These are phyloP conservation scores for Pollenia labialis DNA, from an alignment of 2,888 invertebrate genomes.

Conservation along the genomic window DNA sequence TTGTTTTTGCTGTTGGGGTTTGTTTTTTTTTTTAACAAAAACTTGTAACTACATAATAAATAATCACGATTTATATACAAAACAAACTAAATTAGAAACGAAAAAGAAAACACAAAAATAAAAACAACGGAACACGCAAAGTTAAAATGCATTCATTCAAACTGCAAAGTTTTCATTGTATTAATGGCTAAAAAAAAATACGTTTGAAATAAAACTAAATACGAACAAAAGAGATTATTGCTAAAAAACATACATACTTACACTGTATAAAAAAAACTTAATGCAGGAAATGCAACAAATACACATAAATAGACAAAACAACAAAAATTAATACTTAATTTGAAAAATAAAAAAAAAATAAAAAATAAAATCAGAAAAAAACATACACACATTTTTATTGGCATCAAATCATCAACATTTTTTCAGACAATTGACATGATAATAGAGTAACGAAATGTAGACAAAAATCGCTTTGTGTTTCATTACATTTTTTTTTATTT, in stretches of 20 bases:
- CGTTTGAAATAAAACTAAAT: constrained; percentile 35
- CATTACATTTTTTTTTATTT: background rate
- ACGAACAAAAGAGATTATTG: constrained; percentile 44
- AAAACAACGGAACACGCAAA: constrained; percentile 70
- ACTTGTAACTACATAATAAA: constrained; percentile 18
- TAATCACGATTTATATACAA: constrained; percentile 34
- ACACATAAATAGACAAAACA: constrained; percentile 40
- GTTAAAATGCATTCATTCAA: constrained; percentile 53
- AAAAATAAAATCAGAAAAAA: constrained; percentile 9
- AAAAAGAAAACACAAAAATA: constrained; percentile 30
- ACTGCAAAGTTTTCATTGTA: constrained; percentile 23
- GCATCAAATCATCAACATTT: constrained; percentile 50
- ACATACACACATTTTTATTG: constrained; percentile 41
- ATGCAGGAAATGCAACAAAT: constrained; percentile 67
- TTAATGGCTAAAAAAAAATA: background rate
- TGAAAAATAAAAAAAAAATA: constrained; percentile 20
- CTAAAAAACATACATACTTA: constrained; percentile 29
- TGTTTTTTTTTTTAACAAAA: constrained; percentile 40
- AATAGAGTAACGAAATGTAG: constrained; percentile 49
- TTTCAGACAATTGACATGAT: constrained; percentile 44
- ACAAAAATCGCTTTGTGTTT: constrained; percentile 26
- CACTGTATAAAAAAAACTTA: constrained; percentile 11
- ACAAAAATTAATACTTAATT: constrained; percentile 29
- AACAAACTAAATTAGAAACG: constrained; percentile 26
- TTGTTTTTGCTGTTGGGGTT: background rate